A percentile compares a stretch with the other conserved stretches of the same genome.
phyloP scores from a whole-genome alignment of 2,888 invertebrate genomes.

The Actias luna region DNA sequence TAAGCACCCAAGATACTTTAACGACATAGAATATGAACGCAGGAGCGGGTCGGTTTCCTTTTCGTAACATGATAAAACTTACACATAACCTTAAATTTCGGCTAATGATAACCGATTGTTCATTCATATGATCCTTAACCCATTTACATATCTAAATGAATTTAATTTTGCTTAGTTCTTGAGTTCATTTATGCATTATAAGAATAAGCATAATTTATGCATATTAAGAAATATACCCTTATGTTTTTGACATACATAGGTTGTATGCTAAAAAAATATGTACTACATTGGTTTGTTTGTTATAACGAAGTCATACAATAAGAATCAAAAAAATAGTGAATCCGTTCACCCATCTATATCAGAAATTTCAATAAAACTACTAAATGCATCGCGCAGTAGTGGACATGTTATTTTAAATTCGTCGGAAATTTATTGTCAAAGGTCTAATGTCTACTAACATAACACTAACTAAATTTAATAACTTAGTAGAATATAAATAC shows the following conservation, averaged over 20 bases:
- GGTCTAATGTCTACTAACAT: too few relatives aligned
- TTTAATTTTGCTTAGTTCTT: neutral
- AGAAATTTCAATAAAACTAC: neutral
- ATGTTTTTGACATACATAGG: too few relatives aligned
- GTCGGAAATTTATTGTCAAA: neutral
- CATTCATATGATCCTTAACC: neutral
- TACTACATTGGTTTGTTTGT: too few relatives aligned
- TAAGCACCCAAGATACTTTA: constrained; percentile 33
- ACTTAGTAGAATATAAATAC: neutral
- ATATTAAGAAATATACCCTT: too few relatives aligned
- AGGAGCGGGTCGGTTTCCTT: neutral
- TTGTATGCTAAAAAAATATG: too few relatives aligned
- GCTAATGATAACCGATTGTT: neutral
- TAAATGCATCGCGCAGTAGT: too few relatives aligned
- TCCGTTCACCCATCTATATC: neutral
- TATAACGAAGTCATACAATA: too few relatives aligned
- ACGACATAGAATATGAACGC: constrained; percentile 19
- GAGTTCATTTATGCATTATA: neutral
- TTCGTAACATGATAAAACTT: neutral
- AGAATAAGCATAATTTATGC: too few relatives aligned
- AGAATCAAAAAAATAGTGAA: too few relatives aligned
- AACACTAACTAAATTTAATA: too few relatives aligned
- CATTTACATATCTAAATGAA: neutral
- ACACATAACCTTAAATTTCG: neutral
- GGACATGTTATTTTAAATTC: neutral